These are phyloP conservation scores for Phalacrocorax aristotelis DNA, from an alignment of 2,113 vertebrate genomes.

Conservation along the genomic window DNA sequence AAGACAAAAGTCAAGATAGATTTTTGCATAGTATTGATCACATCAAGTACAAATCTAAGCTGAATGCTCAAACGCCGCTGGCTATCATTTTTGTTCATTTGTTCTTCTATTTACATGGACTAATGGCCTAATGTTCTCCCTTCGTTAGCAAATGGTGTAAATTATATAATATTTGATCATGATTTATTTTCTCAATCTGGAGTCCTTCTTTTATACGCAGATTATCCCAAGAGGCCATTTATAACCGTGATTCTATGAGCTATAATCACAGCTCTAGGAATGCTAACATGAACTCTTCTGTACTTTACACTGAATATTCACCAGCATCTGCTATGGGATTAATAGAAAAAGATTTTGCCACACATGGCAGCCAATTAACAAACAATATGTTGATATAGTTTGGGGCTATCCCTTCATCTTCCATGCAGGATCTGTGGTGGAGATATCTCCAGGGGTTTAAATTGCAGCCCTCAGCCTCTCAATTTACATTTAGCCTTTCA, in stretches of 20 bases:
- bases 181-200: conserved; percentile 62
- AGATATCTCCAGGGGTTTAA: conserved; percentile 29
- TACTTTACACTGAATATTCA: conserved; percentile 71
- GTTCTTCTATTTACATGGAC: conserved; percentile 3
- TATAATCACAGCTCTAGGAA: conserved; percentile 57
- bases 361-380: conserved; percentile 67
- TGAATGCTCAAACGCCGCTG: background rate
- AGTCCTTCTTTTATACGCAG: conserved; percentile 33
- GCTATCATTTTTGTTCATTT: background rate
- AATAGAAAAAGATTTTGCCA: conserved; percentile 60
- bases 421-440: conserved; percentile 16
- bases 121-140: conserved; percentile 26
- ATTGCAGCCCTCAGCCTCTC: background rate
- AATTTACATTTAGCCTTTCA: conserved; percentile 45
- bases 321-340: conserved; percentile 68
- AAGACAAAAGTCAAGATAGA: background rate
- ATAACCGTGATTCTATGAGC: background rate
- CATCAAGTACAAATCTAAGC: background rate
- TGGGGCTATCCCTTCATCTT: conserved; percentile 23
- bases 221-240: conserved; percentile 58
- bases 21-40: background rate
- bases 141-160: conserved; percentile 26
- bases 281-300: conserved; percentile 54
- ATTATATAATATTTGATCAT: conserved; percentile 47
- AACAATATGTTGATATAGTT: conserved; percentile 61